Evolutionary conservation across 2,113 vertebrate genomes (phyloP).

Genomic region (Camelus bactrianus): DNA sequence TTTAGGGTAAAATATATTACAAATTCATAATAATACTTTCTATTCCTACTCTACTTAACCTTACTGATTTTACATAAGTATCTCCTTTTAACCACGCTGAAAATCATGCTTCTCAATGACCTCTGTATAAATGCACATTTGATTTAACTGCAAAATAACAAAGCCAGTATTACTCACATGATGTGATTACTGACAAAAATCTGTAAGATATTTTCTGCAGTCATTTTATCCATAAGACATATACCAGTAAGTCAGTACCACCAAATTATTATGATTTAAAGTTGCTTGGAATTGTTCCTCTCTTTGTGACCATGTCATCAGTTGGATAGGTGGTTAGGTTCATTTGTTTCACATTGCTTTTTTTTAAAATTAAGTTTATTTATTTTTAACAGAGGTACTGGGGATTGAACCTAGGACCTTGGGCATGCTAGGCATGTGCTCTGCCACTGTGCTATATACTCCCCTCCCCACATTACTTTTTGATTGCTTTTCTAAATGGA

Average conservation of each 20-base stretch:
- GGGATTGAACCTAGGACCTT: too few relatives aligned
- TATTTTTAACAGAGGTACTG: too few relatives aligned
- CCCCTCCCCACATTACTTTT: too few relatives aligned
- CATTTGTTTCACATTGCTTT: background rate
- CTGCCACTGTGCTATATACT: too few relatives aligned
- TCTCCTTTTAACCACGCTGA: slow-evolving; percentile 17
- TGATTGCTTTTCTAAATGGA: background rate
- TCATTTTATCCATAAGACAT: background rate
- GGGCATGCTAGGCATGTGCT: too few relatives aligned
- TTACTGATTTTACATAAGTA: background rate
- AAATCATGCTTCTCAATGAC: background rate
- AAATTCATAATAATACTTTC: background rate
- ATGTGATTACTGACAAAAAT: background rate
- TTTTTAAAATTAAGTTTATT: background rate
- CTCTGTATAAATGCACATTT: background rate
- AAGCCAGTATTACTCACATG: background rate
- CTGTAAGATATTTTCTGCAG: background rate
- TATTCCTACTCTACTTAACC: background rate
- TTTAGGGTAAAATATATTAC: background rate
- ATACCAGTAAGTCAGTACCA: background rate
- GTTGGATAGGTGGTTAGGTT: background rate
- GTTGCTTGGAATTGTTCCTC: background rate
- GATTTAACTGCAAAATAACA: background rate
- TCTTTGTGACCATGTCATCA: background rate
- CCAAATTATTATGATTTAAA: background rate